A percentile compares a stretch with the other conserved stretches of the same genome.
Evolutionary conservation across 2,797 vertebrate species (phyloP).

Genomic region (Clarias laeviceps): DNA sequence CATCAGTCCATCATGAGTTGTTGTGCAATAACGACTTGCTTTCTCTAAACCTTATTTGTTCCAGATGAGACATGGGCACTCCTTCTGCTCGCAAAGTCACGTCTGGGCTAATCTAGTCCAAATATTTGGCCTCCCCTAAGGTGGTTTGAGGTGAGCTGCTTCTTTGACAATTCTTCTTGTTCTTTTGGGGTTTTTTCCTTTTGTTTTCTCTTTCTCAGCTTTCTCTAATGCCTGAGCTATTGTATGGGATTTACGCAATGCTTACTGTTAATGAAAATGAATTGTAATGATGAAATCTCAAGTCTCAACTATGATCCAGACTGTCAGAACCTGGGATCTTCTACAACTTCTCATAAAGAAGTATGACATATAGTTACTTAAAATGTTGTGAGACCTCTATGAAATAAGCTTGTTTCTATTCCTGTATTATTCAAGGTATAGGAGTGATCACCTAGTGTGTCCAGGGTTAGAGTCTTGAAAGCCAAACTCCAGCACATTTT

Average conservation of each 20-base stretch:
- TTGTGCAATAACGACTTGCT: conserved; percentile 18
- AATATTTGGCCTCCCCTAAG: conserved; percentile 2
- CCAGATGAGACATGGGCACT: conserved; percentile 17
- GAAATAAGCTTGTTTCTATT: neutral
- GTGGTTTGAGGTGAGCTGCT: conserved; percentile 14
- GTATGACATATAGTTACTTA: neutral
- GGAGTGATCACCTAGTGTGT: neutral
- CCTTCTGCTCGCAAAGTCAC: neutral
- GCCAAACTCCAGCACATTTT: neutral
- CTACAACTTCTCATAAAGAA: neutral
- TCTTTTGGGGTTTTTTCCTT: too few species aligned
- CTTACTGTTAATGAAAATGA: neutral
- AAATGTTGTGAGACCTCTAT: neutral
- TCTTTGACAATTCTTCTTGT: neutral
- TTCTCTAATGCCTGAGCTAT: conserved; percentile 47
- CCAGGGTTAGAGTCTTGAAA: neutral
- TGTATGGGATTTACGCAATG: neutral
- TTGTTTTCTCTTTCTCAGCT: neutral
- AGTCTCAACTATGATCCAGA: neutral
- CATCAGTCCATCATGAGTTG: conserved; percentile 9
- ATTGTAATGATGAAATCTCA: too few species aligned
- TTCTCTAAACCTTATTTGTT: conserved; percentile 13
- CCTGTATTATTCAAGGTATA: neutral
- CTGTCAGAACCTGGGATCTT: neutral
- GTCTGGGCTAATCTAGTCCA: neutral